Conservation (phyloP, 2,888 invertebrate genomes). For the Phytoseiulus persimilis region DNA sequence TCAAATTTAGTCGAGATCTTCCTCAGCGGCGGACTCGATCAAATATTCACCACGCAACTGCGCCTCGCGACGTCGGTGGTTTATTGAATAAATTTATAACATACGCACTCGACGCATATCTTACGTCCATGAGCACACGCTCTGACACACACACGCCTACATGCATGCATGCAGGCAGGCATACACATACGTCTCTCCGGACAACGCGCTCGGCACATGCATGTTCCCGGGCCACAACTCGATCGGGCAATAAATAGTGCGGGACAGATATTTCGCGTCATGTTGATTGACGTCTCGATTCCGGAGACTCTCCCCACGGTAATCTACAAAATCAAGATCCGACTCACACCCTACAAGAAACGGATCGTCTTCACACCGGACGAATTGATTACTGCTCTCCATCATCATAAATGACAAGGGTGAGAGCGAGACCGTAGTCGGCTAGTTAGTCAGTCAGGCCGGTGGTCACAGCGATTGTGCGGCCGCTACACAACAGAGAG, state of each 20-base stretch:
- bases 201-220: background rate
- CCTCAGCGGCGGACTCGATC: background rate
- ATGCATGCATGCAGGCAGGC: background rate
- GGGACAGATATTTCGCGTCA: background rate
- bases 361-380: background rate
- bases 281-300: background rate
- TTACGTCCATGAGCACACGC: background rate
- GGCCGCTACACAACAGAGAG: background rate
- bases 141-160: background rate
- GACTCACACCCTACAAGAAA: background rate
- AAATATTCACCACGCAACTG: background rate
- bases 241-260: background rate
- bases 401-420: background rate
- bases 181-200: background rate
- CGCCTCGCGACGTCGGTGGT: background rate
- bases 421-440: background rate
- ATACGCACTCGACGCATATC: background rate
- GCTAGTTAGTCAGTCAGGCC: background rate
- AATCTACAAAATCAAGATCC: background rate
- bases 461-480: background rate
- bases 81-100: constrained; percentile 5
- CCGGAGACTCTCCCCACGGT: background rate
- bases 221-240: background rate
- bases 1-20: background rate
- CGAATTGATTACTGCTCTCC: background rate